phyloP scores from a whole-genome alignment of 53 echinoderm and acorn worm genomes.

The Holothuria leucospilota region DNA sequence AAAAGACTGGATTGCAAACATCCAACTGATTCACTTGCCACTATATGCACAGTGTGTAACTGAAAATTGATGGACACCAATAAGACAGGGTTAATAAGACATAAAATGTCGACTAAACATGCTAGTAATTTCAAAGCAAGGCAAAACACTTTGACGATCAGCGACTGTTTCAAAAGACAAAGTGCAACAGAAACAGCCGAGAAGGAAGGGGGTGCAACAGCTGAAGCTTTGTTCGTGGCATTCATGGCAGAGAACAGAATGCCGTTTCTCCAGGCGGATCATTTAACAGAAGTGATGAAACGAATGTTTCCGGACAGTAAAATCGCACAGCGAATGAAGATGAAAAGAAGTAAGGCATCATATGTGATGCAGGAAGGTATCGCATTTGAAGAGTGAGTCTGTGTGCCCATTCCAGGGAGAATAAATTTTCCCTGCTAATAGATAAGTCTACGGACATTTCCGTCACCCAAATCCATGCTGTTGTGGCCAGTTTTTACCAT shows the following conservation, averaged over 20 bases:
- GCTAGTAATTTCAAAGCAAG: slow-evolving; percentile 25
- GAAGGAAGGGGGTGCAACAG: slow-evolving; percentile 27
- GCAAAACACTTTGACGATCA: slow-evolving; percentile 23
- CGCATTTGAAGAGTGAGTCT: slow-evolving; percentile 28
- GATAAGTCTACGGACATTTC: slow-evolving; percentile 45
- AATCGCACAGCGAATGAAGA: slow-evolving; percentile 53
- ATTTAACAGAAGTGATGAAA: slow-evolving; percentile 64
- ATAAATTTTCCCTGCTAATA: slow-evolving; percentile 28
- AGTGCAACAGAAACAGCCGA: slow-evolving; percentile 4
- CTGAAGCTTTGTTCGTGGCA: slow-evolving; percentile 38
- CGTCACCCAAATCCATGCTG: slow-evolving; percentile 22
- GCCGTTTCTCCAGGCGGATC: slow-evolving; percentile 36
- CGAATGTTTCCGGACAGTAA: slow-evolving; percentile 69
- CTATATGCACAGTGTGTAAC: slow-evolving; percentile 43
- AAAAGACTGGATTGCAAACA: slow-evolving; percentile 46
- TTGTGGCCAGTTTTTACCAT: slow-evolving; percentile 28
- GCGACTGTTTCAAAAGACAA: slow-evolving; percentile 17
- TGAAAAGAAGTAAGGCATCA: slow-evolving; percentile 36
- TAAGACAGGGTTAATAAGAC: slow-evolving; percentile 19
- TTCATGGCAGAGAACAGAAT: slow-evolving; percentile 62
- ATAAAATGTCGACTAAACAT: slow-evolving; percentile 37
- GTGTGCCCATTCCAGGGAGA: slow-evolving; percentile 35
- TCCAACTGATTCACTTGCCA: slow-evolving; percentile 26
- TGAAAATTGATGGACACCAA: slow-evolving; percentile 28
- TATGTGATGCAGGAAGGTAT: slow-evolving; percentile 47